Percentiles rank a stretch among this genome's conserved stretches.
Conservation (phyloP, 2,888 invertebrate genomes). For the Aphidius colemani region DNA sequence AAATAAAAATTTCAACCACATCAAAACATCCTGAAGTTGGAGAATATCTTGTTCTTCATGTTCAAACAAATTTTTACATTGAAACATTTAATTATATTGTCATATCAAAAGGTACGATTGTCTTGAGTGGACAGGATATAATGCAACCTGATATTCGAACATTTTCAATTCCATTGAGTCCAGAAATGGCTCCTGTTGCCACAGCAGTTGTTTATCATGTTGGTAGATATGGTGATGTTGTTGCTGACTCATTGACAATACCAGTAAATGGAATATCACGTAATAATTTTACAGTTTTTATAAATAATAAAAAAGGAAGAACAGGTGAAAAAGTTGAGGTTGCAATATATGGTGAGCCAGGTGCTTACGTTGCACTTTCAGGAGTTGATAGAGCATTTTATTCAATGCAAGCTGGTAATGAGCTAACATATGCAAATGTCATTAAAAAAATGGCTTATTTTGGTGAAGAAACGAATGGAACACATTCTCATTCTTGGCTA, state of each 20-base stretch:
- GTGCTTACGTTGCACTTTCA: slow-evolving; percentile 90
- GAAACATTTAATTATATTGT: slow-evolving; percentile 89
- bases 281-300: slow-evolving; percentile 85
- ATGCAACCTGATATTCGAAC: slow-evolving; percentile 80
- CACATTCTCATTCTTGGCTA: slow-evolving; percentile 81
- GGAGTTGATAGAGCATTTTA: slow-evolving; percentile 89
- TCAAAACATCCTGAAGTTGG: slow-evolving; percentile 85
- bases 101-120: slow-evolving; percentile 89
- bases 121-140: slow-evolving; percentile 81
- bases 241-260: slow-evolving; percentile 93
- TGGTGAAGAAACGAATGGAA: slow-evolving; percentile 86
- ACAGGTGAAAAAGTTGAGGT: slow-evolving; percentile 93
- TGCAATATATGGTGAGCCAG: slow-evolving; percentile 91
- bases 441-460: slow-evolving; percentile 86
- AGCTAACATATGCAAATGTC: slow-evolving; percentile 83
- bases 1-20: slow-evolving; percentile 84
- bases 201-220: slow-evolving; percentile 89
- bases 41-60: slow-evolving; percentile 92
- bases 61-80: slow-evolving; percentile 88
- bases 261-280: slow-evolving; percentile 93
- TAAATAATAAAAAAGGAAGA: slow-evolving; percentile 92
- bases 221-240: slow-evolving; percentile 79
- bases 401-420: slow-evolving; percentile 92
- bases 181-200: slow-evolving; percentile 92
- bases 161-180: slow-evolving; percentile 79